Evolutionary conservation across 2,797 vertebrate species (phyloP).

Genomic region (Oryzias sinensis): DNA sequence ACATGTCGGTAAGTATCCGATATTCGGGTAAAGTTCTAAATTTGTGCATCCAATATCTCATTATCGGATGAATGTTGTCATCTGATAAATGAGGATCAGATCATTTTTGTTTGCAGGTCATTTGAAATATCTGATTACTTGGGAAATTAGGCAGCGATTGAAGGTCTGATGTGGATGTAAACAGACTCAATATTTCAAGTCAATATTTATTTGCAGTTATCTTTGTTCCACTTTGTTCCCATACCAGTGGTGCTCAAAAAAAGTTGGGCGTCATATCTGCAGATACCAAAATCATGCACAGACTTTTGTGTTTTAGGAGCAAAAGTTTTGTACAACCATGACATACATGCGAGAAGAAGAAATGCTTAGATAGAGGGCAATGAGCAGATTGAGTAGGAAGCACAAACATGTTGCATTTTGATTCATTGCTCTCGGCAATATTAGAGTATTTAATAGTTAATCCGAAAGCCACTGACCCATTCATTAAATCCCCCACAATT

Average conservation of each 20-base stretch:
- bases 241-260: constrained; percentile 52
- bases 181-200: no score
- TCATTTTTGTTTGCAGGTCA: no score
- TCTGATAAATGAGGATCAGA: no score
- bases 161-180: no score
- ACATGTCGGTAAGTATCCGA: no score
- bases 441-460: constrained; percentile 72
- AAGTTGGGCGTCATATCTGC: constrained; percentile 51
- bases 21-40: no score
- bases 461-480: constrained; percentile 72
- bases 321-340: constrained; percentile 49
- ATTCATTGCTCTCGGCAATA: constrained; percentile 43
- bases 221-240: constrained; percentile 45
- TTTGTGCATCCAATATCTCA: no score
- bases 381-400: constrained; percentile 13
- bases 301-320: constrained; percentile 59
- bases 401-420: constrained; percentile 34
- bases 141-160: no score
- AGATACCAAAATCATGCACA: constrained; percentile 50
- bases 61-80: no score
- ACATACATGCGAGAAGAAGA: constrained; percentile 48
- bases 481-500: constrained; percentile 73
- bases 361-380: constrained; percentile 13
- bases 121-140: no score
- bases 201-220: constrained; percentile 6